Base-by-base conservation (phyloP, 2,888 invertebrate species). In the Papilio elwesi region DNA sequence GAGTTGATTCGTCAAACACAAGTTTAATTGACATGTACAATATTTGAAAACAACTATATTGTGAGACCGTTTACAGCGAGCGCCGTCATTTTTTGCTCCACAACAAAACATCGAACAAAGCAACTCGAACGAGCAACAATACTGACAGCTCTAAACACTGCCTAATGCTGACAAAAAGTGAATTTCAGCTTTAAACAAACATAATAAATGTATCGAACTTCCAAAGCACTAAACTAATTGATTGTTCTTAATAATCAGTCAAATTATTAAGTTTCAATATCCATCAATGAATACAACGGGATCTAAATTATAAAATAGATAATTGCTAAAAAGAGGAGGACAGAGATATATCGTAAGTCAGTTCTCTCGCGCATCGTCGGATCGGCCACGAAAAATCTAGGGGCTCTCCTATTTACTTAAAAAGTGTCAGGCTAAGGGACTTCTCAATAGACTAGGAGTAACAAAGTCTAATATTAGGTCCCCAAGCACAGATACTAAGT, bases 1-100 rank as follows among this genome's bases (percentile, higher is more conserved):
- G 48, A 70, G 36, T 43, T 64, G 12, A 36, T 70, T 63, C 64
- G 48, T 26, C 55, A 65, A 70, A 70, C 53, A 49, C 55, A 38
- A 65, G 11, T 65, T 65, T 70, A 70, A 65, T 70, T 70, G 48
- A 70, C 70, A 55, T 65, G 55, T 48, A 70, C 36, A 65, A 65
- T 55, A 70, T 70, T 64, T 64, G 53, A 48, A 48, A 68, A 57
- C 36, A 57, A 43, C 47, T 11, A 70, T 63, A 55, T 53, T 64
- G 53, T 12, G 55, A 53, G 26, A 64, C 16, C 55, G 48, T 70
- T 70, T 65, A 53, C 52, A 53, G 47, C 43, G 15, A 47, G 47
- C 52, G 11, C n/a, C 10, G 16, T 55, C 63, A 47, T 36, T 70
- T 70, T 70, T 65, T 70, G 70, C 55, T 49, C 6, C 12, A n/a